Percentiles rank a stretch among this genome's conserved stretches.
Conservation (phyloP, 2,113 vertebrate species). For the Ictalurus punctatus region DNA sequence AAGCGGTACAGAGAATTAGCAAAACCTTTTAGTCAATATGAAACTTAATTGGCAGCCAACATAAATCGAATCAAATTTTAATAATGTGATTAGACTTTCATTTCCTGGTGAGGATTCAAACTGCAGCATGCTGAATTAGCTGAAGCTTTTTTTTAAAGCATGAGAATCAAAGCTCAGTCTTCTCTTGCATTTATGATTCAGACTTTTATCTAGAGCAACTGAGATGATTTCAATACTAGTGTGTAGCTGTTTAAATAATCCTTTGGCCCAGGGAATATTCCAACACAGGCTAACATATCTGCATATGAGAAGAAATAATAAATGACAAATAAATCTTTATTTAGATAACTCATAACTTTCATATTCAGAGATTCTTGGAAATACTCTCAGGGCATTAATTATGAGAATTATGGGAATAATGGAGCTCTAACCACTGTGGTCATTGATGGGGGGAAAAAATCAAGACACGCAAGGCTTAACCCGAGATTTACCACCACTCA, state of each 20-base stretch:
- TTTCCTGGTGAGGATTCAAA: neutral
- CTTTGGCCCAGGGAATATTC: too few relatives aligned
- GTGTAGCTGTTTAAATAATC: neutral
- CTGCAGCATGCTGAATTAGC: neutral
- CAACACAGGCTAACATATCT: neutral
- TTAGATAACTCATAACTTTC: neutral
- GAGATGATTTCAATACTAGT: neutral
- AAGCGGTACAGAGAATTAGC: too few relatives aligned
- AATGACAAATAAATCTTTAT: neutral
- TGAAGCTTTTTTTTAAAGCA: neutral
- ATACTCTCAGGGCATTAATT: neutral
- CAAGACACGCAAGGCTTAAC: constrained; percentile 54
- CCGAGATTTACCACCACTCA: constrained; percentile 52
- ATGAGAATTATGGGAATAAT: constrained; percentile 20
- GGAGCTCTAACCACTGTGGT: neutral
- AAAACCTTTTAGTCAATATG: too few relatives aligned
- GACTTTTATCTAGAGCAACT: neutral
- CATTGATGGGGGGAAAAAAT: neutral
- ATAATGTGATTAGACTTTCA: neutral
- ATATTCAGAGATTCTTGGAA: neutral
- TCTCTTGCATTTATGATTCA: neutral
- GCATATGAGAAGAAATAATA: neutral
- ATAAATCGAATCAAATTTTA: neutral
- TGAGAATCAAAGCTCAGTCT: neutral
- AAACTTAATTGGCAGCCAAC: neutral